These are phyloP conservation scores for Luperina nickerlii DNA, from an alignment of 2,888 invertebrate genomes.

Conservation along the genomic window DNA sequence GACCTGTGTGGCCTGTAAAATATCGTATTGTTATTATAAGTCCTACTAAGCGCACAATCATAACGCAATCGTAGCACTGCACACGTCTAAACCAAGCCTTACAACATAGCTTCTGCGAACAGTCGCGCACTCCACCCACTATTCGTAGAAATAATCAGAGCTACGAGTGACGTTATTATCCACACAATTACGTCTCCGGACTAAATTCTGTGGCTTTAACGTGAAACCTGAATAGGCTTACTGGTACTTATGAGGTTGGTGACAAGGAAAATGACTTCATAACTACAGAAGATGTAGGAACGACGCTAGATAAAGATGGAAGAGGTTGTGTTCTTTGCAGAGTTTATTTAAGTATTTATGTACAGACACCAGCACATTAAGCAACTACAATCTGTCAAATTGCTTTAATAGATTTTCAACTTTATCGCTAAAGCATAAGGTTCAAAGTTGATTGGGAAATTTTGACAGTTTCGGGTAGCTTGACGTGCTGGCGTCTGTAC, in stretches of 20 bases:
- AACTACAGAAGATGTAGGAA: background rate
- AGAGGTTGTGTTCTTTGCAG: no score
- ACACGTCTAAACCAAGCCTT: constrained; percentile 54
- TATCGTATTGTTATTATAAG: background rate
- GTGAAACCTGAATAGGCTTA: constrained; percentile 26
- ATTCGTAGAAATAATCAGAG: constrained; percentile 77
- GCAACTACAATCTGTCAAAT: no score
- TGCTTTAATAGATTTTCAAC: no score
- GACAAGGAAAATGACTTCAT: background rate
- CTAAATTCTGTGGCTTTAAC: constrained; percentile 58
- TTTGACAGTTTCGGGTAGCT: no score
- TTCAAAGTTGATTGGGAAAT: no score
- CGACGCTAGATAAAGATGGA: no score
- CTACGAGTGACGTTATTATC: constrained; percentile 68
- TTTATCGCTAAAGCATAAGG: no score
- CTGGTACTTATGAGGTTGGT: constrained; percentile 8
- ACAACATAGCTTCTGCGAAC: constrained; percentile 65
- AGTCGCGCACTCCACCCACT: constrained; percentile 30
- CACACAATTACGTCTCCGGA: constrained; percentile 68
- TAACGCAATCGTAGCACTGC: background rate
- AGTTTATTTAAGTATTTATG: no score
- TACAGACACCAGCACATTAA: no score
- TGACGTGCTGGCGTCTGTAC: no score
- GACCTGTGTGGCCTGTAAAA: background rate
- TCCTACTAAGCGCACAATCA: background rate